Evolutionary conservation across 2,797 vertebrate genomes (phyloP).

Genomic region (Lagocephalus sceleratus): DNA sequence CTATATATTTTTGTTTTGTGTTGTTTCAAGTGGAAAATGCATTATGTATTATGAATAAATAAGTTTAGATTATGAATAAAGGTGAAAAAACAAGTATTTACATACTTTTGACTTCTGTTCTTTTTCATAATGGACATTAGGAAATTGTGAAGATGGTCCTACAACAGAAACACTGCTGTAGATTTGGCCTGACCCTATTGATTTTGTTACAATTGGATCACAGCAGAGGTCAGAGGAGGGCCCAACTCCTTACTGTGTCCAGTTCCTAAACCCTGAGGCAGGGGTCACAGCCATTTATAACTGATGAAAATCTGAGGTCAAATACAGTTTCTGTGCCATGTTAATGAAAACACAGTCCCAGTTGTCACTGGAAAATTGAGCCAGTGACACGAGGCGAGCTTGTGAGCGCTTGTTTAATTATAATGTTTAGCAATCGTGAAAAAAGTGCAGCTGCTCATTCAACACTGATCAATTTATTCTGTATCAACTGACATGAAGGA

Average conservation of each 20-base stretch:
- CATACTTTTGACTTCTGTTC: too few relatives aligned
- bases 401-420: too few relatives aligned
- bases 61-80: too few relatives aligned
- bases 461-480: too few relatives aligned
- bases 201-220: conserved; percentile 33
- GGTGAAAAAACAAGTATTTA: too few relatives aligned
- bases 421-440: conserved; percentile 7
- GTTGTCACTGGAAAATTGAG: conserved; percentile 22
- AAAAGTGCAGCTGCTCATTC: not conserved
- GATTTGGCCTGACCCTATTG: conserved; percentile 18
- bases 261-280: conserved; percentile 16
- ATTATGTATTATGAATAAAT: too few relatives aligned
- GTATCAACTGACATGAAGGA: too few relatives aligned
- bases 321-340: conserved; percentile 35
- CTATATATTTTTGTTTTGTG: too few relatives aligned
- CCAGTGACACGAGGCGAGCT: not conserved
- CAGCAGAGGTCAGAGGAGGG: conserved; percentile 31
- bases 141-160: too few relatives aligned
- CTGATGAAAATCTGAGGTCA: conserved; percentile 44
- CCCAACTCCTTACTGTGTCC: conserved; percentile 32
- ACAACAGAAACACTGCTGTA: not conserved
- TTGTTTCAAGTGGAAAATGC: too few relatives aligned
- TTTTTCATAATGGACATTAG: too few relatives aligned
- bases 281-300: conserved; percentile 10
- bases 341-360: conserved; percentile 19